phyloP scores from a whole-genome alignment of 2,888 invertebrate genomes.

The Cactoblastis cactorum region DNA sequence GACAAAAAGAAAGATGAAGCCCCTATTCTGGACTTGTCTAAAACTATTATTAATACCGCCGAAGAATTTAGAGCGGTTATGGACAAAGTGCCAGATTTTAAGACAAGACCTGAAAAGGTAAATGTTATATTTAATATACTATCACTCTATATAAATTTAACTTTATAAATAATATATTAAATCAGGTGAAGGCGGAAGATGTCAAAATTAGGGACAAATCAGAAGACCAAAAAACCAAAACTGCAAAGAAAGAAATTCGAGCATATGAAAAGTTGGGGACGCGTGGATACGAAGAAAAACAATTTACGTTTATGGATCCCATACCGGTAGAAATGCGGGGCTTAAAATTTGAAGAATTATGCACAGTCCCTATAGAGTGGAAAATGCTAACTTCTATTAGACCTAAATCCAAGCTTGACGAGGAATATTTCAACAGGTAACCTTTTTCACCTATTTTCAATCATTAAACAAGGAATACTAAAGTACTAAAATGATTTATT shows the following conservation, averaged over 20 bases:
- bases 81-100: constrained; percentile 94
- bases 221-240: constrained; percentile 86
- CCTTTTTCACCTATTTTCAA: not conserved
- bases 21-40: constrained; percentile 90
- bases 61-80: constrained; percentile 91
- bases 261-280: constrained; percentile 81
- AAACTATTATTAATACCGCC: constrained; percentile 85
- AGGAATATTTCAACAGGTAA: constrained; percentile 91
- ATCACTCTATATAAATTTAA: not conserved
- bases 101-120: constrained; percentile 92
- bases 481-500: not conserved
- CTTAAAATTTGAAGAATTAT: constrained; percentile 87
- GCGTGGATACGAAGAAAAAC: constrained; percentile 79
- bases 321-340: constrained; percentile 89
- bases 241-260: constrained; percentile 85
- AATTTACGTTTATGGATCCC: constrained; percentile 83
- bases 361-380: constrained; percentile 94
- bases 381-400: constrained; percentile 93
- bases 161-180: constrained; percentile 19
- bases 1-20: constrained; percentile 91
- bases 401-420: constrained; percentile 90
- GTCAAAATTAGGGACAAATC: constrained; percentile 85
- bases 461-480: not conserved
- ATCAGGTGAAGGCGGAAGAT: constrained; percentile 85
- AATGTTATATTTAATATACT: constrained; percentile 5